Evolutionary conservation across 2,797 vertebrate genomes (phyloP).

Genomic region (Myotis vivesi): DNA sequence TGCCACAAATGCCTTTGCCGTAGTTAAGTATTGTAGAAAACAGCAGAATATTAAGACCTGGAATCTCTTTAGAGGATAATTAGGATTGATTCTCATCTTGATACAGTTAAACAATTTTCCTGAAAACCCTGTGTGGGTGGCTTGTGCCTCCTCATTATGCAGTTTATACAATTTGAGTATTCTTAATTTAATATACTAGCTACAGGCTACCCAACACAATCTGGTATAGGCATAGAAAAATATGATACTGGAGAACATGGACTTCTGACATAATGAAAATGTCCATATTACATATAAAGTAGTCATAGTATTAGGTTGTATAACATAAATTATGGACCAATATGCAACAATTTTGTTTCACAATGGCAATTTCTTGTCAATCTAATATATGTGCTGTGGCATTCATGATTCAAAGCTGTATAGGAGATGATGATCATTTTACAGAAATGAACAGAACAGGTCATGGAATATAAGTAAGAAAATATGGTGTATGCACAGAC

Average conservation of each 20-base stretch:
- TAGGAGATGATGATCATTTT: background rate
- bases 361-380: background rate
- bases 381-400: background rate
- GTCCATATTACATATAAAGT: background rate
- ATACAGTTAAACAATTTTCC: conserved; percentile 13
- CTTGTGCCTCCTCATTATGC: background rate
- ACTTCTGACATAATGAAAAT: background rate
- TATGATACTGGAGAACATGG: background rate
- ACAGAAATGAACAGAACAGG: background rate
- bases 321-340: background rate
- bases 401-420: background rate
- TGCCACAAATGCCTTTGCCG: conserved; percentile 11
- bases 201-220: background rate
- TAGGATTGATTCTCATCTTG: background rate
- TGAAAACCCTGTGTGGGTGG: background rate
- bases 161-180: background rate
- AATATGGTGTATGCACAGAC: background rate
- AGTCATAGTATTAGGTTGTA: background rate
- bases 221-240: background rate
- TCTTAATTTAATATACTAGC: background rate
- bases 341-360: conserved; percentile 13
- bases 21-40: background rate
- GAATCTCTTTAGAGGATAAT: background rate
- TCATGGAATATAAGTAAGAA: conserved; percentile 10
- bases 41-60: conserved; percentile 38